A percentile compares a stretch with the other conserved stretches of the same genome.
Evolutionary conservation across 2,888 invertebrate genomes (phyloP).

Genomic region (Mantis religiosa): DNA sequence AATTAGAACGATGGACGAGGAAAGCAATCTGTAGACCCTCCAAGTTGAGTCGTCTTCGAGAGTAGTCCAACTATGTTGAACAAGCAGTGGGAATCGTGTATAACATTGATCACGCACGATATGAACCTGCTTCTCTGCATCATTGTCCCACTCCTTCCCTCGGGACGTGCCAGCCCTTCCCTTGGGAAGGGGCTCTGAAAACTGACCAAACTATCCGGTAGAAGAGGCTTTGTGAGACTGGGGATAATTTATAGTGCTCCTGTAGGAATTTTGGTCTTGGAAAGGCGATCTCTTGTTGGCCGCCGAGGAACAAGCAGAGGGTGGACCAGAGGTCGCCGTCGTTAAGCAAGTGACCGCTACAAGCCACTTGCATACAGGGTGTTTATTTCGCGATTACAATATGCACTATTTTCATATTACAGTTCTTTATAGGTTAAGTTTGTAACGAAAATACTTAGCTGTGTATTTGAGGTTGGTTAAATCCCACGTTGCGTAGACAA

Average conservation of each 20-base stretch:
- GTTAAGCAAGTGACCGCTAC: constrained; percentile 18
- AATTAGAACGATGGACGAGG: background rate
- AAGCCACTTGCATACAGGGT: background rate
- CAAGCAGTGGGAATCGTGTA: background rate
- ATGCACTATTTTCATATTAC: too few species aligned
- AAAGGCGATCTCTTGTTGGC: constrained; percentile 5
- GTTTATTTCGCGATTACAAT: background rate
- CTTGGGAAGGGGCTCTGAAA: background rate
- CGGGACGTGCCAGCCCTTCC: background rate
- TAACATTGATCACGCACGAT: background rate
- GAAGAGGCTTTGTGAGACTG: constrained; percentile 22
- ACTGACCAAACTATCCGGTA: constrained; percentile 19
- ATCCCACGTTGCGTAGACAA: too few species aligned
- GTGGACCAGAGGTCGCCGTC: background rate
- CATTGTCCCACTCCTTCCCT: background rate
- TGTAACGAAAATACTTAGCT: too few species aligned
- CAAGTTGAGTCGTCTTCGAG: background rate
- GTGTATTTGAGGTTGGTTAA: too few species aligned
- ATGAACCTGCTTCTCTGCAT: background rate
- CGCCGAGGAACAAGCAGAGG: constrained; percentile 6
- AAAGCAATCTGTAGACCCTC: background rate
- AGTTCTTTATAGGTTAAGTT: too few species aligned
- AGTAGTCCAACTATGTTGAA: background rate
- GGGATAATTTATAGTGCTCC: constrained; percentile 25
- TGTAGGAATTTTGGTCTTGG: constrained; percentile 24